Percentiles rank a stretch among this genome's conserved stretches.
Conservation (phyloP, 2,113 vertebrate genomes). For the Probosciger aterrimus region DNA sequence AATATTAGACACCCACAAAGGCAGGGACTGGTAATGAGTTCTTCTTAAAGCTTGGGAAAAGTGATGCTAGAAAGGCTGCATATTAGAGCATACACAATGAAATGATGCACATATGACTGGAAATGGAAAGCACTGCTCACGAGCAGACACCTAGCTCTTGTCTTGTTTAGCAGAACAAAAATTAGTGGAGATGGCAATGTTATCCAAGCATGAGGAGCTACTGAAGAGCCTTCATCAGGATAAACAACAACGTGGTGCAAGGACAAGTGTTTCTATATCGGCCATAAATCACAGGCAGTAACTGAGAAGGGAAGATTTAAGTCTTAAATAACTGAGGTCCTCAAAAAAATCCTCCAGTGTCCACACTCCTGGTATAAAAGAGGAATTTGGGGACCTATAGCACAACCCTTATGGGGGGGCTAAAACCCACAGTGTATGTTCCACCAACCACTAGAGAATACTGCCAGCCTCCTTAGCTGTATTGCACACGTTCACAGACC, state of each 20-base stretch:
- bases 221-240: neutral
- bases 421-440: neutral
- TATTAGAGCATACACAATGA: neutral
- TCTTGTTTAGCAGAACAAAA: neutral
- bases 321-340: neutral
- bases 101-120: neutral
- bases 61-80: neutral
- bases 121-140: neutral
- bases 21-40: neutral
- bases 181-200: neutral
- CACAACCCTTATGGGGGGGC: neutral
- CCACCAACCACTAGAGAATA: neutral
- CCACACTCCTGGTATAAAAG: neutral
- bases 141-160: neutral
- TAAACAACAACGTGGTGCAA: neutral
- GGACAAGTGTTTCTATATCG: neutral
- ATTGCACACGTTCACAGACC: neutral
- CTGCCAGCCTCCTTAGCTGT: fast-evolving
- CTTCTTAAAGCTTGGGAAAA: neutral
- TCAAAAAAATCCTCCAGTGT: neutral
- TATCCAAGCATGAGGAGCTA: neutral
- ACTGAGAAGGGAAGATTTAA: neutral
- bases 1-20: neutral
- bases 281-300: neutral
- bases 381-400: neutral